Evolutionary conservation across 2,797 vertebrate genomes (phyloP).

Genomic region (Galaxias olidus): DNA sequence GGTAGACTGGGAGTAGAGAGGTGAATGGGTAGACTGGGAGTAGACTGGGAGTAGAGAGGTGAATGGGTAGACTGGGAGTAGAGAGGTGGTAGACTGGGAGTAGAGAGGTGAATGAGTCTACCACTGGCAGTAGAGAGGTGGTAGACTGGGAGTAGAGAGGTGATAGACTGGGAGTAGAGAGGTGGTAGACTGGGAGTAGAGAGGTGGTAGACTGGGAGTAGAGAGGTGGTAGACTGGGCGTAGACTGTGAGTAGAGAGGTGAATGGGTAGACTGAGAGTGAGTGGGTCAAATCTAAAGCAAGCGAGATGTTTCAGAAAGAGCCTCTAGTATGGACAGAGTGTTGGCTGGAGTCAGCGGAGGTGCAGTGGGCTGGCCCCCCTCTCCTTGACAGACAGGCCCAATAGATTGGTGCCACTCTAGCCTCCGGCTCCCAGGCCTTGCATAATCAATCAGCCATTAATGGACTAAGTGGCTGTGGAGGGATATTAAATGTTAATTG

Average conservation of each 20-base stretch:
- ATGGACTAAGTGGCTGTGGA: constrained; percentile 82
- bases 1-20: not conserved
- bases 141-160: too few relatives aligned
- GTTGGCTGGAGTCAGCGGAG: constrained; percentile 55
- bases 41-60: not conserved
- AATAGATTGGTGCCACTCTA: constrained; percentile 69
- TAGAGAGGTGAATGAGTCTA: not conserved
- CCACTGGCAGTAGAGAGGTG: too few relatives aligned
- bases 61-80: not conserved
- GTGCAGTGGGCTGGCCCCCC: constrained; percentile 34
- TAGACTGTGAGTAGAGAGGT: too few relatives aligned
- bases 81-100: not conserved
- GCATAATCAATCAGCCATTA: constrained; percentile 82
- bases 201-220: too few relatives aligned
- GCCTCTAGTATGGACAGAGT: constrained; percentile 47
- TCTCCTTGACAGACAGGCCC: constrained; percentile 67
- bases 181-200: too few relatives aligned
- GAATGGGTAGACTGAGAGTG: not conserved
- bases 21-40: not conserved
- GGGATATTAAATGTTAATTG: constrained; percentile 86
- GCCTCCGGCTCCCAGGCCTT: constrained; percentile 57
- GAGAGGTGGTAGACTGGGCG: too few relatives aligned
- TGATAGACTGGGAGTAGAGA: too few relatives aligned
- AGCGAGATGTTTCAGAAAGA: too few relatives aligned
- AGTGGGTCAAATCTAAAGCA: not conserved